Evolutionary conservation across 1,140 invertebrate genomes (phyloP), one percentile per base, ranked within the genome.

Genomic region (Augochlora pura): DNA sequence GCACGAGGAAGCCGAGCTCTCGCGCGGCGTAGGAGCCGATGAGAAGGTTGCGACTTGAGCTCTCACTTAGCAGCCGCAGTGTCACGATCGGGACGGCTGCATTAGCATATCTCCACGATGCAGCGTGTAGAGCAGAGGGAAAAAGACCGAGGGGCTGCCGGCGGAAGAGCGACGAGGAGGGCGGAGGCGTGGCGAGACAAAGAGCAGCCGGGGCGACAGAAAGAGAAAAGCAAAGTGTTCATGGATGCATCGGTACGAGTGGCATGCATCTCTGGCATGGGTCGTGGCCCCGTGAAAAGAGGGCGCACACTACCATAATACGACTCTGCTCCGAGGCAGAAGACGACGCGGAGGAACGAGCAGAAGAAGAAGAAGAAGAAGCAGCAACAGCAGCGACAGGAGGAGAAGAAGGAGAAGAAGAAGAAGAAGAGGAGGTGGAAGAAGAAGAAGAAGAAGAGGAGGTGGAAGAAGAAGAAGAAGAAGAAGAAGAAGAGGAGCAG

Each of bases 71-170:
- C 84, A 73, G 84, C 67, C 77, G 64, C 78, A 81, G 83, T 84
- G 86, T 88, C 86, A 88, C 86, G 86, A 88, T 88, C 86, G 83
- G 83, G 85, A 87, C 84, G 83, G 65, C 71, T 65, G 81, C 86
- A 88, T 88, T 88, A 88, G 86, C 86, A 88, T 88, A 88, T 88
- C 86, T 88, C 83, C 71, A 78, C 85, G 86, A 82, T 84, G 86
- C 83, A 81, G 62, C 86, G 83, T 87, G 86, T 87, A 84, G 75
- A 71, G 54, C 38, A 39, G 46, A 62, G 64, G 32, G 42, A 60
- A 68, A 72, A 76, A 65, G 32, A 16, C 14, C 27, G 54, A 59
- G 39, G 39, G n/a, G 0, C 46, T 54, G 25, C 49, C 23, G 63
- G 42, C 16, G n/a, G 59, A 57, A 57, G 54, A n/a, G 54, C 21